Base-by-base conservation (phyloP, 92 coral and sea anemone genomes). In the Epizoanthus rinbou region DNA sequence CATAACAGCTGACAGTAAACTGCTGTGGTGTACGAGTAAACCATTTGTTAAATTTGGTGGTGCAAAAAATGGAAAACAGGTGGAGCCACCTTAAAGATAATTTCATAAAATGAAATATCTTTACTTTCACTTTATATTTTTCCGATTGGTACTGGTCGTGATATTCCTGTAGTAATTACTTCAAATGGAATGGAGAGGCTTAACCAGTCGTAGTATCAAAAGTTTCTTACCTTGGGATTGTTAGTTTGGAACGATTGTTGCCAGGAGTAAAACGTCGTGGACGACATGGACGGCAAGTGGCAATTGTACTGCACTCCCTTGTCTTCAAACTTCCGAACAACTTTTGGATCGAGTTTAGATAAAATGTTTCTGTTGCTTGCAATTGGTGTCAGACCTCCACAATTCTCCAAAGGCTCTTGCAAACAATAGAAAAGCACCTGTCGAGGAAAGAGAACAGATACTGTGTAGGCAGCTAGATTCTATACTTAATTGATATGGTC, bases 301-400 rank as follows among this genome's bases (percentile, higher is more conserved):
- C 95, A 84, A 2, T 58, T 64, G 72, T 94, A 94, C 9, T 95
- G 95, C 7, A 94, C 84, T 50, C 76, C 67, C 45, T 85, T 89
- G 37, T 87, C 75, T 24, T 86, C 76, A 19, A 91, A 81, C 43
- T 84, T 85, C 80, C 52, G 19, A 6, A 94, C 88, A 15, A 94
- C 74, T n/a, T 71, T 84, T 11, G 85, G 91, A 60, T 94, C 95
- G 57, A 94, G 95, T 33, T 80, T 85, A 33, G 86, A 71, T 83
- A 85, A 88, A 1, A 93, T 64, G 17, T 91, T 95, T 13, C 89
- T 80, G 68, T 93, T 93, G 67, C 89, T 85, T 62, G 87, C 91
- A 68, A 93, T 69, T 53, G 98, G 94, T 4, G 98, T 93, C 3
- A 93, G 86, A 1, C 98, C 98, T 8, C 98, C 98, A 79, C 89